A percentile compares a stretch with the other conserved stretches of the same genome.
These are phyloP conservation scores for Emydoidea blandingii DNA, from an alignment of 2,797 vertebrate species.

Conservation along the genomic window DNA sequence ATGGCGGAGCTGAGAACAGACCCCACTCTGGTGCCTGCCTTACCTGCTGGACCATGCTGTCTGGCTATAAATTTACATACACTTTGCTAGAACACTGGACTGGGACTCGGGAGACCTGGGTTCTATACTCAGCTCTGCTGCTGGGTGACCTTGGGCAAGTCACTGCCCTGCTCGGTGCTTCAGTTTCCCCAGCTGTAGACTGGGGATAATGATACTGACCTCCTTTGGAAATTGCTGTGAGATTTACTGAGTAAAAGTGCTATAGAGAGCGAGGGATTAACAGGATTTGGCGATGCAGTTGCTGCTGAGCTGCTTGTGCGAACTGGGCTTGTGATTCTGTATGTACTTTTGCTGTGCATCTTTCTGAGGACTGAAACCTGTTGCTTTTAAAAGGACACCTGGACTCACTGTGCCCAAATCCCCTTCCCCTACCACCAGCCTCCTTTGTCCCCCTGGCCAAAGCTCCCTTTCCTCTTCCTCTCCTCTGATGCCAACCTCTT, in stretches of 20 bases:
- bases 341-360: background rate
- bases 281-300: background rate
- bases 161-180: background rate
- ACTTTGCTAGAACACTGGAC: background rate
- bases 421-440: background rate
- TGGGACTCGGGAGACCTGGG: background rate
- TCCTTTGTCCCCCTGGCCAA: background rate
- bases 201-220: background rate
- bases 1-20: background rate
- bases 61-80: background rate
- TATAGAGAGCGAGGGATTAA: background rate
- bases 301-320: background rate
- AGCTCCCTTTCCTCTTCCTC: background rate
- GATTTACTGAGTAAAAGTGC: background rate
- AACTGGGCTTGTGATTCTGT: background rate
- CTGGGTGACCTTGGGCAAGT: background rate
- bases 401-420: background rate
- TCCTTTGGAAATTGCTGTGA: background rate
- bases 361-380: background rate
- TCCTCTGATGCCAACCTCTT: background rate
- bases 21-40: background rate
- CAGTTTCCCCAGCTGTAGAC: background rate
- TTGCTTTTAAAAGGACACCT: background rate
- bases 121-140: background rate
- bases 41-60: background rate